phyloP scores from a whole-genome alignment of 2,888 invertebrate species.

The Dicycla oo region DNA sequence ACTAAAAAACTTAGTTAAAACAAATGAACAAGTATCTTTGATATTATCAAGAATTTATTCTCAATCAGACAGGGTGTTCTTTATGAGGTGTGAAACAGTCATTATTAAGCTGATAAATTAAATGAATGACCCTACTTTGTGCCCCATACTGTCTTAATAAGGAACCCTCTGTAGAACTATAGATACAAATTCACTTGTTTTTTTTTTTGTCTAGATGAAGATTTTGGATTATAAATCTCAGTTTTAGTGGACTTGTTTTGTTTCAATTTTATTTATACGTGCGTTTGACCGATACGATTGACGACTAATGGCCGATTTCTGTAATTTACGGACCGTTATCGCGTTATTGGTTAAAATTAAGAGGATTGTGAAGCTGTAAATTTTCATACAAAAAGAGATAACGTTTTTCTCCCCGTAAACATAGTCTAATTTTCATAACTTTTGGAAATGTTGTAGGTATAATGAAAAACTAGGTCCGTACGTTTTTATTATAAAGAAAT shows the following conservation, averaged over 20 bases:
- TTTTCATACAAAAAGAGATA: too few species aligned
- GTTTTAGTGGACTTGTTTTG: not conserved
- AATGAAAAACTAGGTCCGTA: too few species aligned
- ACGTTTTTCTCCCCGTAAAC: too few species aligned
- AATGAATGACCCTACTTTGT: constrained; percentile 62
- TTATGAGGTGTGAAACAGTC: constrained; percentile 73
- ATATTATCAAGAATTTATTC: constrained; percentile 41
- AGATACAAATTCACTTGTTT: constrained; percentile 1
- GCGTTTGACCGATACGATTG: not conserved
- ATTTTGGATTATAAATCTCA: constrained; percentile 8
- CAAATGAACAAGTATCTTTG: constrained; percentile 2
- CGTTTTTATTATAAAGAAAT: too few species aligned
- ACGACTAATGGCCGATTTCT: too few species aligned
- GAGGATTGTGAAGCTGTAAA: too few species aligned
- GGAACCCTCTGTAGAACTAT: not conserved
- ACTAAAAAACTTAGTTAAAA: not conserved
- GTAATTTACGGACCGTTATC: too few species aligned
- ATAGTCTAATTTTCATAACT: too few species aligned
- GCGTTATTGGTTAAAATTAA: too few species aligned
- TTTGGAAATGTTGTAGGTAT: too few species aligned
- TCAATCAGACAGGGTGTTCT: constrained; percentile 62
- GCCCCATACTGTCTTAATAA: not conserved
- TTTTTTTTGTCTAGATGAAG: constrained; percentile 3
- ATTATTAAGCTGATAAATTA: constrained; percentile 68
- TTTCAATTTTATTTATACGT: not conserved